Percentiles rank a stretch among this genome's conserved stretches.
Evolutionary conservation across 2,113 vertebrate genomes (phyloP).

Genomic region (Pipra filicauda): DNA sequence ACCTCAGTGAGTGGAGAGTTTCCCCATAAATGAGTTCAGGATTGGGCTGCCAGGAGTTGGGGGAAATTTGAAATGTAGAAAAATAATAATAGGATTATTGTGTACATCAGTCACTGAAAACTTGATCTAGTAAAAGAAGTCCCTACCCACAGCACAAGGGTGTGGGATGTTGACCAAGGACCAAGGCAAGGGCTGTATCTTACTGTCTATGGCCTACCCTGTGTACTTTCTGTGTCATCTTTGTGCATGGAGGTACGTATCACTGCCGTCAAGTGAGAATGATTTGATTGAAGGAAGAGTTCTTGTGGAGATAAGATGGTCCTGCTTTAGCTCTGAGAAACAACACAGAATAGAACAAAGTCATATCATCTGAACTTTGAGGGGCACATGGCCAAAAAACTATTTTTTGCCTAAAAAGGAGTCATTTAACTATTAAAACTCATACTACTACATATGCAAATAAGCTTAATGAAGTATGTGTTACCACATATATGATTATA

Average conservation of each 20-base stretch:
- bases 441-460: fast-evolving
- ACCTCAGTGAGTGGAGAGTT: not conserved
- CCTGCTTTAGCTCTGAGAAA: not conserved
- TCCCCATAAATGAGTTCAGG: not conserved
- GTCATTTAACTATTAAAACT: not conserved
- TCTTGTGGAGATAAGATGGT: not conserved
- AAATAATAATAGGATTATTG: not conserved
- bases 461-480: not conserved
- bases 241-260: fast-evolving
- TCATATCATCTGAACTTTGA: not conserved
- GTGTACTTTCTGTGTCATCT: not conserved
- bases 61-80: not conserved
- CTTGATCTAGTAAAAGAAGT: not conserved
- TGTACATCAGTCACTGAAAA: not conserved
- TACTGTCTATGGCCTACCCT: not conserved
- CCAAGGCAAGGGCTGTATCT: not conserved
- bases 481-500: too few species aligned
- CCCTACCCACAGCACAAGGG: not conserved
- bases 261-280: not conserved
- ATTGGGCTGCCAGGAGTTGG: not conserved
- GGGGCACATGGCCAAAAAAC: not conserved
- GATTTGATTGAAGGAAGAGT: not conserved
- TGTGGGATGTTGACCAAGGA: not conserved
- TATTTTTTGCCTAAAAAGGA: not conserved
- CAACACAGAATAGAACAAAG: not conserved